Percentiles rank a stretch among this genome's conserved stretches.
phyloP scores from a whole-genome alignment of 2,888 invertebrate species.

The Leucoma salicis region DNA sequence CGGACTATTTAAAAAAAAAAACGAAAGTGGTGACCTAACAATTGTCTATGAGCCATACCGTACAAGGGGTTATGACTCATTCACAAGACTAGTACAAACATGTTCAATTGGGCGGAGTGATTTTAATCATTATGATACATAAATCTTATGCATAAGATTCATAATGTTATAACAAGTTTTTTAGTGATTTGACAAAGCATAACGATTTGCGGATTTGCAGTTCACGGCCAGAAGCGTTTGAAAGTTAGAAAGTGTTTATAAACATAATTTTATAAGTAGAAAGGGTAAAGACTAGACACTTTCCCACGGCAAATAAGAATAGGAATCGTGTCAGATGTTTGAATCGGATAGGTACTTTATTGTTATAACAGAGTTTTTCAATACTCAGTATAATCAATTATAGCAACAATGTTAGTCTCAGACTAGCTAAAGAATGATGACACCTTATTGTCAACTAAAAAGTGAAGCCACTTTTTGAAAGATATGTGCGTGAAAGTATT shows the following conservation, averaged over 20 bases:
- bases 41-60: slow-evolving; percentile 20
- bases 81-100: slow-evolving; percentile 17
- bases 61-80: slow-evolving; percentile 31
- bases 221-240: slow-evolving; percentile 12
- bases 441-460: too few relatives aligned
- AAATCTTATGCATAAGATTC: slow-evolving; percentile 22
- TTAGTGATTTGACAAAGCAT: neutral
- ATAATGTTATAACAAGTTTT: slow-evolving; percentile 16
- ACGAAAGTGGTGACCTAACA: slow-evolving; percentile 37
- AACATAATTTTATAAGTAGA: slow-evolving; percentile 10
- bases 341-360: neutral
- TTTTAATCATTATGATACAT: slow-evolving; percentile 22
- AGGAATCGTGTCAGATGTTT: neutral
- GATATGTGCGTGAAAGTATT: too few relatives aligned
- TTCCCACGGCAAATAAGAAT: slow-evolving; percentile 12
- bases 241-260: slow-evolving; percentile 34
- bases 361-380: too few relatives aligned
- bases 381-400: too few relatives aligned
- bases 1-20: slow-evolving; percentile 15
- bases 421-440: too few relatives aligned
- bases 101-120: slow-evolving; percentile 24
- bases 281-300: slow-evolving; percentile 10
- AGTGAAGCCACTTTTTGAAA: too few relatives aligned
- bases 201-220: neutral
- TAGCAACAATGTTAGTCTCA: too few relatives aligned